Evolutionary conservation across 64 coral and sea anemone genomes (phyloP).

Genomic region (Porites lutea): DNA sequence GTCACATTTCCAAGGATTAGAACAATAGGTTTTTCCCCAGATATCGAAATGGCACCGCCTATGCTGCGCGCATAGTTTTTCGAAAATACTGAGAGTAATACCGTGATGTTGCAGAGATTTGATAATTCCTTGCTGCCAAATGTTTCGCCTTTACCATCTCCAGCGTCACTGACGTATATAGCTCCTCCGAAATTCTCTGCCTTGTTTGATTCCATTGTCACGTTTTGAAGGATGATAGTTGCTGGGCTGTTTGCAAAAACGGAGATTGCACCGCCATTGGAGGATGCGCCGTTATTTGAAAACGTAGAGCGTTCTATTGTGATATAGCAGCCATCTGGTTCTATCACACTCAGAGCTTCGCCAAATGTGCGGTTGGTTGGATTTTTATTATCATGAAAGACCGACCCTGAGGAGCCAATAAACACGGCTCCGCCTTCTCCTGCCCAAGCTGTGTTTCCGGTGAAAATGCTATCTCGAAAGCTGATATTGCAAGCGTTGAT

Average conservation of each 20-base stretch:
- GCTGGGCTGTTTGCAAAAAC: neutral
- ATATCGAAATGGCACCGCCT: neutral
- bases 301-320: neutral
- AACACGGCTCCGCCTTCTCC: conserved; percentile 12
- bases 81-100: neutral
- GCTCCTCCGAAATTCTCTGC: neutral
- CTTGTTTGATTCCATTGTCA: neutral
- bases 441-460: neutral
- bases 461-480: neutral
- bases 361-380: neutral
- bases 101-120: neutral
- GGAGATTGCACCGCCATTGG: neutral
- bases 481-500: neutral
- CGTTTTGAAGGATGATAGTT: neutral
- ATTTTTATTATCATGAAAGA: neutral
- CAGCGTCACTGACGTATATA: neutral
- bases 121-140: too few species aligned
- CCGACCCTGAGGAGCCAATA: neutral
- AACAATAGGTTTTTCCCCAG: neutral
- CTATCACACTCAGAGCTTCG: too few species aligned
- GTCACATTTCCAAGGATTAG: neutral
- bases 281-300: neutral
- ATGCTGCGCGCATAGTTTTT: neutral
- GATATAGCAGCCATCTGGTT: neutral
- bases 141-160: too few species aligned